A percentile compares a stretch with the other conserved stretches of the same genome.
phyloP scores from a whole-genome alignment of 35 echinoderm and acorn worm genomes.

The Nesometra sesokonis region DNA sequence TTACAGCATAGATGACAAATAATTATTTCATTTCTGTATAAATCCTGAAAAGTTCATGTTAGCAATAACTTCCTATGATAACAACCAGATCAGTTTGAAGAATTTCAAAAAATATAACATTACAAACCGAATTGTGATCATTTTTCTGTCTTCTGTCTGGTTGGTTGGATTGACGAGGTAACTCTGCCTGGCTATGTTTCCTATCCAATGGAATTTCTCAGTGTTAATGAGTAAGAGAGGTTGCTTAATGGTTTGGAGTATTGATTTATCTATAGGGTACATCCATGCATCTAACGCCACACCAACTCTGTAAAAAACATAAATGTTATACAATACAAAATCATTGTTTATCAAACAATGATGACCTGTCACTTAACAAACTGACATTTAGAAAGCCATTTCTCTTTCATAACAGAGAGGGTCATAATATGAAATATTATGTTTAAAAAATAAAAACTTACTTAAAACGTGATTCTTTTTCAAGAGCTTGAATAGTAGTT shows the following conservation, averaged over 20 bases:
- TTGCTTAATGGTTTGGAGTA: conserved; percentile 34
- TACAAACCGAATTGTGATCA: conserved; percentile 74
- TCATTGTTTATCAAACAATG: no score
- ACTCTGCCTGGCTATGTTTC: conserved; percentile 46
- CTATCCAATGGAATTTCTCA: conserved; percentile 69
- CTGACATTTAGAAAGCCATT: no score
- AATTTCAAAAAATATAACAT: background rate
- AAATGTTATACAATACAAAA: no score
- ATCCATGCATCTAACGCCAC: conserved; percentile 76
- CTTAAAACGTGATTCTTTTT: conserved; percentile 69
- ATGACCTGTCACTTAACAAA: background rate
- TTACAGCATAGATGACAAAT: no score
- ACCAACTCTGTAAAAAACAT: conserved; percentile 30
- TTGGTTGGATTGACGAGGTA: conserved; percentile 40
- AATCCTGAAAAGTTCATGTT: no score
- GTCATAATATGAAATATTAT: no score
- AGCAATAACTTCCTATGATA: no score
- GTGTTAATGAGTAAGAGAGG: conserved; percentile 85
- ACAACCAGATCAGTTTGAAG: background rate
- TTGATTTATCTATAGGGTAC: conserved; percentile 42
- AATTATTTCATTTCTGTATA: no score
- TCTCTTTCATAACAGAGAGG: no score
- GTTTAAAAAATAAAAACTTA: conserved; percentile 37
- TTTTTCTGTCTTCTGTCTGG: conserved; percentile 46
- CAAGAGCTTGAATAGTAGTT: conserved; percentile 46